Percentiles rank a stretch among this genome's conserved stretches.
These are phyloP conservation scores for Mycetomoellerius zeteki DNA, from an alignment of 1,140 invertebrate species.

Conservation along the genomic window DNA sequence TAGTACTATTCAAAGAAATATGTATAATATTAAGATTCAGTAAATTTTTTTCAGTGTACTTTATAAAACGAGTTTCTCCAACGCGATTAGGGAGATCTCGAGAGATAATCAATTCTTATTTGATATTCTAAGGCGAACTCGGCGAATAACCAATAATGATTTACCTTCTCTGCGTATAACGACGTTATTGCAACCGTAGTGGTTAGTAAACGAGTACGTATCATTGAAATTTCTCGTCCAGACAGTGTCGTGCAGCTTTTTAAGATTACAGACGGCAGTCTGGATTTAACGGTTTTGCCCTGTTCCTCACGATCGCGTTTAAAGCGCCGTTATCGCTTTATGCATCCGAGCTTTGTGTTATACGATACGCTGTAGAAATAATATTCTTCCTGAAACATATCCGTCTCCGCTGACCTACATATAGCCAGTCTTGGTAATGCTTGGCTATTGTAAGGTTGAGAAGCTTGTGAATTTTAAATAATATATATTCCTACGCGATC, in stretches of 20 bases:
- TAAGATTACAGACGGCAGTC: slow-evolving; percentile 40
- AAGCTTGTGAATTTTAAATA: neutral
- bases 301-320: slow-evolving; percentile 35
- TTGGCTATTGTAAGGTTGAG: neutral
- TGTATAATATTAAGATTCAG: no score
- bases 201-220: neutral
- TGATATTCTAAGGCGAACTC: neutral
- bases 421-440: neutral
- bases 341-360: slow-evolving; percentile 37
- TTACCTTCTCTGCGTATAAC: neutral
- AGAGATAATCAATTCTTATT: slow-evolving; percentile 31
- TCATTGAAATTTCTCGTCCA: slow-evolving; percentile 44
- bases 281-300: slow-evolving; percentile 30
- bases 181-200: neutral
- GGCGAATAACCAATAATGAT: slow-evolving; percentile 8
- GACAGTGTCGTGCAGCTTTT: slow-evolving; percentile 28
- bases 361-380: slow-evolving; percentile 21
- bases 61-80: neutral
- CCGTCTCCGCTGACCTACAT: neutral
- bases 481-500: neutral
- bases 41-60: no score
- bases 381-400: slow-evolving; percentile 15
- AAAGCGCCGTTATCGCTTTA: slow-evolving; percentile 41
- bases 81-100: neutral
- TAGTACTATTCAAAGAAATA: no score